phyloP scores from a whole-genome alignment of 2,888 invertebrate genomes.

The Neocrepidodera transversa region DNA sequence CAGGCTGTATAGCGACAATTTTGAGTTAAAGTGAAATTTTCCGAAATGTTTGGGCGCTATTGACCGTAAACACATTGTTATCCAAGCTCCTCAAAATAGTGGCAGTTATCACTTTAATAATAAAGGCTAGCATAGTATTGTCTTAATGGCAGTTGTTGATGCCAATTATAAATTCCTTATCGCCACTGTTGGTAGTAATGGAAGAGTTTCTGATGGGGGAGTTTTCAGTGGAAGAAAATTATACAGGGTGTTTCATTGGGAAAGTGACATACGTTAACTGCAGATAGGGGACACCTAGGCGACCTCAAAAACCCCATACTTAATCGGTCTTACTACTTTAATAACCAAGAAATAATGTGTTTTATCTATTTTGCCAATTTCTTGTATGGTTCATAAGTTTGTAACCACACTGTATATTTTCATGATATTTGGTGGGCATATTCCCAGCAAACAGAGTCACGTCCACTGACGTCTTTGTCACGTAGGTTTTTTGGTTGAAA shows the following conservation, averaged over 20 bases:
- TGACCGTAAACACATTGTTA: conserved; percentile 41
- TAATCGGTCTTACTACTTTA: no score
- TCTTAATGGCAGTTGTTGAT: conserved; percentile 41
- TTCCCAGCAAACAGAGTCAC: no score
- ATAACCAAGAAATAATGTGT: no score
- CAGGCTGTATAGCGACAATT: conserved; percentile 30
- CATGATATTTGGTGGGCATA: no score
- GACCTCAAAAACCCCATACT: no score
- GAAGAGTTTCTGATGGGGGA: conserved; percentile 36
- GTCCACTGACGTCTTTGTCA: no score
- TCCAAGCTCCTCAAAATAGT: conserved; percentile 38
- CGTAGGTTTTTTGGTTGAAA: no score
- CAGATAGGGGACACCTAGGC: no score
- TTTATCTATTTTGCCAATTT: no score
- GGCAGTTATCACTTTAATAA: not conserved
- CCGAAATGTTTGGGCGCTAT: conserved; percentile 40
- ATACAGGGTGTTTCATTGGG: conserved; percentile 22
- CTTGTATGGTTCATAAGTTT: no score
- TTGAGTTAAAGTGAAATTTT: conserved; percentile 36
- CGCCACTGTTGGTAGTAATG: conserved; percentile 39
- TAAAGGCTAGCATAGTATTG: conserved; percentile 21
- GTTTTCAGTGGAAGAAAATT: conserved; percentile 35
- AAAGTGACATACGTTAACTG: no score
- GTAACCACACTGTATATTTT: no score
- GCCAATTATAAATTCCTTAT: conserved; percentile 39